Evolutionary conservation across 1,140 invertebrate species (phyloP), one percentile per base, ranked within the genome.

Genomic region (Dryas iulia): DNA sequence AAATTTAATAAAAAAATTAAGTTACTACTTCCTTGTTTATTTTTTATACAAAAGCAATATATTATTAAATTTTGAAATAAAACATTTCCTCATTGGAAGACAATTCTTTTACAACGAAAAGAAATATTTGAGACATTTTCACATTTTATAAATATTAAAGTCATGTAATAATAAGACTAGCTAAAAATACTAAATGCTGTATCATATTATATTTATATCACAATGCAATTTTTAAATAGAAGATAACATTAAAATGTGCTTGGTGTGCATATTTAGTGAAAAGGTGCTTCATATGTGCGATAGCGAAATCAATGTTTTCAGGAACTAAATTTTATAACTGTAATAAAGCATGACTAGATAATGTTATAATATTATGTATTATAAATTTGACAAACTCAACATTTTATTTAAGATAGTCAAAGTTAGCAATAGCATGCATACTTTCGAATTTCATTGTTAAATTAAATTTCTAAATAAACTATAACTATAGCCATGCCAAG

Each of bases 301-400:
- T 11, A 53, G 39, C 18, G 18, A 47, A 47, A 47, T 21, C 21
- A 47, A 47, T 39, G 14, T 39, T n/a, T 21, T 47, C 39, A 18
- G 14, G 14, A 47, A 47, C 14, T 47, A 47, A 47, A 21, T 21
- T n/a, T 18, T 10, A 21, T 47, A 47, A 10, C 8, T 47, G 39
- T 52, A 14, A 26, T 3, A 58, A 57, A 39, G 59, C 59, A 62
- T 62, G 66, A 69, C 59, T 69, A 69, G 66, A 58, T 28, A 56
- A 47, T 47, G 14, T 47, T 47, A 8, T 21, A 8, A 47, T 3
- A n/a, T n/a, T n/a, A 47, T 21, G 39, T 21, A 10, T 21, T 21
- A 18, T 21, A 47, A 47, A 47, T 47, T 21, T 18, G 21, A 21
- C 6, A 47, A 47, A 47, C 26, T 21, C 18, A 14, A 18, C 21